Conservation (phyloP, 64 coral and sea anemone genomes). For the Exaiptasia diaphana region DNA sequence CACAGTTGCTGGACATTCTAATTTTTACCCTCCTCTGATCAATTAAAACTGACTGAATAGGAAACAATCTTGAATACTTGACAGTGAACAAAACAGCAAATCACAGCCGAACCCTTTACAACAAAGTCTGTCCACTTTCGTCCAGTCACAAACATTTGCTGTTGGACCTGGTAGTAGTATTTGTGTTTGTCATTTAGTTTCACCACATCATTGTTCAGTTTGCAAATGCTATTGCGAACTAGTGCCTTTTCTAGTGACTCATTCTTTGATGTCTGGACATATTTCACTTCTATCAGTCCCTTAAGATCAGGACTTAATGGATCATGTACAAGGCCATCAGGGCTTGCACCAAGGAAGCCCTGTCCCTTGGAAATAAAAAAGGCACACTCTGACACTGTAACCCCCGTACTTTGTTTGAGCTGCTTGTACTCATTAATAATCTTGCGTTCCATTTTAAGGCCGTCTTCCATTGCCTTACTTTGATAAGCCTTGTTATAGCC, state of each 20-base stretch:
- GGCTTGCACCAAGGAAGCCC: constrained; percentile 48
- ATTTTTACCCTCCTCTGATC: too few species aligned
- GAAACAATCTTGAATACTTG: too few species aligned
- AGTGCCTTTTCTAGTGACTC: constrained; percentile 41
- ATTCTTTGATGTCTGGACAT: constrained; percentile 2
- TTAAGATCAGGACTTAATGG: neutral
- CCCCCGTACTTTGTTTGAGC: constrained; percentile 9
- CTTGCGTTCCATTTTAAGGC: constrained; percentile 16
- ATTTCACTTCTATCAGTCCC: constrained; percentile 30
- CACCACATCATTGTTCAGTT: neutral
- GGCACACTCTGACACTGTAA: constrained; percentile 40
- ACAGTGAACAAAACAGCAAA: constrained; percentile 34
- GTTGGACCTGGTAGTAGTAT: constrained; percentile 39
- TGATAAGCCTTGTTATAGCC: constrained; percentile 22
- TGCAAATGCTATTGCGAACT: constrained; percentile 36
- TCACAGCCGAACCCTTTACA: constrained; percentile 12
- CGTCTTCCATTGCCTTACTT: constrained; percentile 39
- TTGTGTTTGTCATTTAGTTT: constrained; percentile 23
- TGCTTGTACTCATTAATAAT: constrained; percentile 18
- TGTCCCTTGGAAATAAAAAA: constrained; percentile 33
- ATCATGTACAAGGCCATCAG: constrained; percentile 50
- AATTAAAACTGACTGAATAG: too few species aligned
- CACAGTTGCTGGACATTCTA: too few species aligned
- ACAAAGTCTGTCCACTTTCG: constrained; percentile 42
- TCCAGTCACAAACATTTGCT: constrained; percentile 19